These are phyloP conservation scores for Trileptium ribeirensis DNA, from an alignment of 2,888 invertebrate genomes.

Conservation along the genomic window DNA sequence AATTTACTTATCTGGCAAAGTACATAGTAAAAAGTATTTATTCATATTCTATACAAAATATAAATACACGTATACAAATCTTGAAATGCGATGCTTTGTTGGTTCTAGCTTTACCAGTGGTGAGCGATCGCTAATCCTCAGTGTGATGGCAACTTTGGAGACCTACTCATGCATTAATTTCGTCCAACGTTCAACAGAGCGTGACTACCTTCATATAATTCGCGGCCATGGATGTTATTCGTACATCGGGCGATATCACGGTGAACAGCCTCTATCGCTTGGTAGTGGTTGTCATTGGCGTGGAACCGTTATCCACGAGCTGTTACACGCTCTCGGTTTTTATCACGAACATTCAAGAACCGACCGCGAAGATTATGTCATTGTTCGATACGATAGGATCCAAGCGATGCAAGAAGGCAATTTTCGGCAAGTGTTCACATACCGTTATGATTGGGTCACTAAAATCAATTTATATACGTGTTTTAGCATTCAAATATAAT, in stretches of 20 bases:
- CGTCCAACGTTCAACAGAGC: not conserved
- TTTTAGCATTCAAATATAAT: no score
- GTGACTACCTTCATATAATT: constrained; percentile 2
- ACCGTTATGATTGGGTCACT: no score
- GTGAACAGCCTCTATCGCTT: constrained; percentile 9
- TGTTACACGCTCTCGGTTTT: constrained; percentile 12
- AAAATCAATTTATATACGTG: no score
- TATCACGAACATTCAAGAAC: constrained; percentile 1
- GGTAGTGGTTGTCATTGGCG: constrained; percentile 3
- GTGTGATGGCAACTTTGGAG: not conserved
- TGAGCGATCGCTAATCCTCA: constrained; percentile 9
- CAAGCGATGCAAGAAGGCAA: not conserved
- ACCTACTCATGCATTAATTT: not conserved
- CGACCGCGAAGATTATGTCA: constrained; percentile 6
- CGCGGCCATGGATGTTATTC: constrained; percentile 18
- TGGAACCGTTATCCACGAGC: constrained; percentile 9
- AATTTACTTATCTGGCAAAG: no score
- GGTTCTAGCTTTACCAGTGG: not conserved
- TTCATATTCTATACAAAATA: no score
- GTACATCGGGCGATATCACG: constrained; percentile 4
- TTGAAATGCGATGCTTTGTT: no score
- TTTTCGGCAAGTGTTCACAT: not conserved
- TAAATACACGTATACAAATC: no score
- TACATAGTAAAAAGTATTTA: no score
- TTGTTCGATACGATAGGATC: not conserved